A percentile compares a stretch with the other conserved stretches of the same genome.
phyloP scores from a whole-genome alignment of 1,140 invertebrate genomes.

The Nephila pilipes region DNA sequence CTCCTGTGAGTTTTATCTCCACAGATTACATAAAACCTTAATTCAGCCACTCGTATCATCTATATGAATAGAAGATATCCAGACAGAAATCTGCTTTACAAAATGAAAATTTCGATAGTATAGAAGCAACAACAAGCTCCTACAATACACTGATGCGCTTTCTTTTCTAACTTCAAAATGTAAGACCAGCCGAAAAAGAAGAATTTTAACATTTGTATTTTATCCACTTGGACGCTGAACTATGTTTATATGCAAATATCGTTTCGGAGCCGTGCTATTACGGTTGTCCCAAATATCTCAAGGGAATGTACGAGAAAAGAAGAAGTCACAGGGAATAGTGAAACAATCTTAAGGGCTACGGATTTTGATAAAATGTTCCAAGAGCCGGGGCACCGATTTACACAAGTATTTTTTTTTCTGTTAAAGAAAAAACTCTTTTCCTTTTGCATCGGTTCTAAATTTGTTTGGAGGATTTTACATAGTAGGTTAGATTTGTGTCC shows the following conservation, averaged over 20 bases:
- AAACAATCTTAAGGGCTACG: slow-evolving; percentile 1
- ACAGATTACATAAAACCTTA: not conserved
- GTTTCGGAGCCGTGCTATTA: not conserved
- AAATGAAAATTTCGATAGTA: not conserved
- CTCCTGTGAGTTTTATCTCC: too few relatives aligned
- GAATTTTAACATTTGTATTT: slow-evolving; percentile 14
- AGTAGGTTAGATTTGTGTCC: too few relatives aligned
- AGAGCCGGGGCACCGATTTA: not conserved
- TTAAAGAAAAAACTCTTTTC: not conserved
- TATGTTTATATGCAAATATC: slow-evolving; percentile 45
- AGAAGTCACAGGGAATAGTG: not conserved
- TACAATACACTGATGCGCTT: not conserved
- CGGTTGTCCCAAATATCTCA: not conserved
- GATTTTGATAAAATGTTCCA: slow-evolving; percentile 22
- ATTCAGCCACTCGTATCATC: not conserved
- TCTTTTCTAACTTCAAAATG: not conserved
- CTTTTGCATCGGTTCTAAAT: not conserved
- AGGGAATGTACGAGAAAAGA: not conserved
- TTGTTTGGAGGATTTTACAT: not conserved
- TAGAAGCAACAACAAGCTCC: not conserved
- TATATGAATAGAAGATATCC: not conserved
- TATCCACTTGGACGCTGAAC: slow-evolving; percentile 15
- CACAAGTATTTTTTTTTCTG: not conserved
- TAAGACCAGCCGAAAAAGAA: not conserved
- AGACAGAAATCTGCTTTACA: not conserved